Base-by-base conservation (phyloP, 2,113 vertebrate species). In the Mixornis gularis region DNA sequence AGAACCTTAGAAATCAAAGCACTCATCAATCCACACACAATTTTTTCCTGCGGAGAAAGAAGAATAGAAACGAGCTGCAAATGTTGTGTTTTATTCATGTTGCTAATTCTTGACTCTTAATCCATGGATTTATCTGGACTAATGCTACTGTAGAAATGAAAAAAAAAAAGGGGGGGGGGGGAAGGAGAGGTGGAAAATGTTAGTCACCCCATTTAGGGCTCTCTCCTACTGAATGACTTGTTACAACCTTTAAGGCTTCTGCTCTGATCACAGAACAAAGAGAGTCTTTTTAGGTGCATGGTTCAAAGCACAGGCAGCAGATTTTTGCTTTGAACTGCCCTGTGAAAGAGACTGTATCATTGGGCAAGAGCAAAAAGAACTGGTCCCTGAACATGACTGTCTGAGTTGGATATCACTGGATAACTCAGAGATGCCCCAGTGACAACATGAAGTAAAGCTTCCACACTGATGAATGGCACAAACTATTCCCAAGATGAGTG, bases 141-240 rank as follows among this genome's bases (percentile, higher is more conserved):
- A 34, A 17, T 10, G 19, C 4, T 36, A 30, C 6, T 48, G 30
- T 4, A 58, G 30, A 30, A 74, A 66, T 3, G 36, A 18, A 12
- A 34, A 22, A 43, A 18, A 30, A 29, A 46, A 18, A 27, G 29
- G 7, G 1, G 2, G 2, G 29, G 7, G 1, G 2, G 2, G 27
- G 59, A 22, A 53, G 44, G 10, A 24, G 1, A 38, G 16, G 3
- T 87, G 32, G 56, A 43, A 58, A 79, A 68, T 77, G 25, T 76
- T 76, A 62, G 32, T 62, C 34, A 46, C 14, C 34, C 15, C 25
- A 51, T 80, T 70, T 70, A 58, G 73, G 22, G 4, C 49, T 82
- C 1, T 1, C 5, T 89, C 17, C 24, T 85, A 15, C 17, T 41
- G n/a, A 60, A 56, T 70, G 17, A 26, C 38, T 65, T 78, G 17